Evolutionary conservation across 2,888 invertebrate genomes (phyloP), one percentile per base, ranked within the genome.

Genomic region (Diplazon laetatorius): DNA sequence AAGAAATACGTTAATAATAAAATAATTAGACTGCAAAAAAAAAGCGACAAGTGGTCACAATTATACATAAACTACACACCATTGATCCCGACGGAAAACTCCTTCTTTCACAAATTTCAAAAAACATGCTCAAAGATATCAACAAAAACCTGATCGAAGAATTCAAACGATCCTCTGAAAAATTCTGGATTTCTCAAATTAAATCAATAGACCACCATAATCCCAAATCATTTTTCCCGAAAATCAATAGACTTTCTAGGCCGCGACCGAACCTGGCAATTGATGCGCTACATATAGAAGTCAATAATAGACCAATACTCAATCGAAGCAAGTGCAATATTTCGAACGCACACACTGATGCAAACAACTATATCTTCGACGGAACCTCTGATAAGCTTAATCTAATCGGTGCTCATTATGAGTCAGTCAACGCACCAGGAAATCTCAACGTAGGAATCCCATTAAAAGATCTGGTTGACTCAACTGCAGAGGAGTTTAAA

Each of bases 211-310:
- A 80, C n/a, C 30, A 69, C 14, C 55, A 44, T 8, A 50, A 80
- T 10, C 10, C 69, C 1, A 50, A 76, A 8, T 44, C 46, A 9
- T 80, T 80, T n/a, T 74, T 77, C 30, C 74, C 71, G 16, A 70
- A 44, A 20, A 70, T 75, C 1, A 80, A 77, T 14, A 70, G 48
- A 44, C 10, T 77, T 2, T 55, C 71, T 25, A 42, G 71, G 16
- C 48, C 71, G 0, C 62, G 30, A 20, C 2, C 50, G 8, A 2
- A 3, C n/a, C 9, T 62, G 0, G 10, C n/a, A 5, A 69, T 73
- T 0, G 48, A 62, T 1, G 30, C 30, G 6, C 2, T 30, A 6
- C 30, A 30, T 30, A 30, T 6, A 5, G 30, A 30, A 30, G 4
- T 5, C 2, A 6, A 30, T 6, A 30, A 30, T 6, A 30, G 30